phyloP scores from a whole-genome alignment of 2,797 vertebrate species.

The Agapornis canus region DNA sequence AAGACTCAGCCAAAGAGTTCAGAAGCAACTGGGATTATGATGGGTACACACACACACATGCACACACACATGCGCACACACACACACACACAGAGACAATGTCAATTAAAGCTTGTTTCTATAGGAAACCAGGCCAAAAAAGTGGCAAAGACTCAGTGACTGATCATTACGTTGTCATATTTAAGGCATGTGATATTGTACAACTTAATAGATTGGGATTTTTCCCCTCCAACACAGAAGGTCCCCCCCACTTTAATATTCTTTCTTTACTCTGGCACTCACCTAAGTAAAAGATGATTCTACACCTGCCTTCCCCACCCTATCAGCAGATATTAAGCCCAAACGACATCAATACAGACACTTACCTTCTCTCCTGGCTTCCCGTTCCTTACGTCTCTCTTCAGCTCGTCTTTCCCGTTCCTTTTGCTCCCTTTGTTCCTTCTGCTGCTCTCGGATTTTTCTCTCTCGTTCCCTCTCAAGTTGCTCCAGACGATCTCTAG shows the following conservation, averaged over 20 bases:
- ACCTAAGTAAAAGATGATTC: background rate
- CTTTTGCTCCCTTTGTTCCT: conserved; percentile 93
- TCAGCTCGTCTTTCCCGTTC: conserved; percentile 90
- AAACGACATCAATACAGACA: background rate
- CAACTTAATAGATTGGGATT: rapidly evolving
- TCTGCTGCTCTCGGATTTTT: conserved; percentile 91
- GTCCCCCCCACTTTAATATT: rapidly evolving
- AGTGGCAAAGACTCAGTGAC: background rate
- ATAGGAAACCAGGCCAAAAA: background rate
- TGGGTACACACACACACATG: background rate
- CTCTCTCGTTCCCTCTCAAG: conserved; percentile 91
- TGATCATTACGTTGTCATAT: background rate
- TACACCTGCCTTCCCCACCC: background rate
- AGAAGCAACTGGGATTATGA: background rate
- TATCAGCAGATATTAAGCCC: background rate
- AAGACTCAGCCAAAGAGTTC: background rate
- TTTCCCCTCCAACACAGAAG: rapidly evolving
- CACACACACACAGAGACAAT: background rate
- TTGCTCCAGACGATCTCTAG: conserved; percentile 95
- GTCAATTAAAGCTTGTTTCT: background rate
- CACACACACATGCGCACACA: too few species aligned
- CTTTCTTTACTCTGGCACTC: background rate
- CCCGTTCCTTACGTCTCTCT: conserved; percentile 91
- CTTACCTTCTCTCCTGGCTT: conserved; percentile 89
- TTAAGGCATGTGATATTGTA: background rate